Evolutionary conservation across 1,140 invertebrate species (phyloP).

Genomic region (Nebria ingens): DNA sequence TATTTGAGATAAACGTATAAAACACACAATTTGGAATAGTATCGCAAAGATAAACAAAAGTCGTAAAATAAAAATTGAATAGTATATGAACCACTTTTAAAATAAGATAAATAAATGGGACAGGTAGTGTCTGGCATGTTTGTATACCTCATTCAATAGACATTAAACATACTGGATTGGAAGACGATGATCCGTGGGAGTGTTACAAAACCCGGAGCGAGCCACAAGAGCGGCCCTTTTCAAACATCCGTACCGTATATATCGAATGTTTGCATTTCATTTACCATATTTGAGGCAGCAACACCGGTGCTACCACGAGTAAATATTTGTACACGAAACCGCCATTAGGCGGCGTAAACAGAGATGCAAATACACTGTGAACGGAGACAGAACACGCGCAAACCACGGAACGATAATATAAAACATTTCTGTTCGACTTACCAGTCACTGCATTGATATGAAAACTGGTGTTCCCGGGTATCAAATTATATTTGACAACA

Average conservation of each 20-base stretch:
- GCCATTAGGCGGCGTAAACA: constrained; percentile 10
- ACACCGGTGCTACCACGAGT: constrained; percentile 16
- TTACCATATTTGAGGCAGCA: constrained; percentile 23
- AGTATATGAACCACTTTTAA: no score
- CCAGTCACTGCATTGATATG: constrained; percentile 72
- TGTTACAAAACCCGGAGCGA: no score
- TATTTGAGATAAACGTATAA: no score
- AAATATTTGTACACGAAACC: constrained; percentile 21
- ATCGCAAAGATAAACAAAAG: no score
- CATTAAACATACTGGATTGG: not conserved
- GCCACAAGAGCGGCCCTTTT: not conserved
- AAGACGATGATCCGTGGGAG: not conserved
- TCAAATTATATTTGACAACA: constrained; percentile 66
- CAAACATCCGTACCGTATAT: not conserved
- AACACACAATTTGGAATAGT: no score
- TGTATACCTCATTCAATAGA: no score
- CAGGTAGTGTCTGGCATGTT: no score
- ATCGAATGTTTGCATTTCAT: constrained; percentile 22
- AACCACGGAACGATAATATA: not conserved
- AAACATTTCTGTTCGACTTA: constrained; percentile 40
- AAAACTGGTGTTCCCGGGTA: constrained; percentile 74
- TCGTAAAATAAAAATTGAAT: no score
- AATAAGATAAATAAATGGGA: no score
- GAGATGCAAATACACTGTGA: constrained; percentile 12
- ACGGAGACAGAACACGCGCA: not conserved